Evolutionary conservation across 2,888 invertebrate species (phyloP).

Genomic region (Adineta ricciae): DNA sequence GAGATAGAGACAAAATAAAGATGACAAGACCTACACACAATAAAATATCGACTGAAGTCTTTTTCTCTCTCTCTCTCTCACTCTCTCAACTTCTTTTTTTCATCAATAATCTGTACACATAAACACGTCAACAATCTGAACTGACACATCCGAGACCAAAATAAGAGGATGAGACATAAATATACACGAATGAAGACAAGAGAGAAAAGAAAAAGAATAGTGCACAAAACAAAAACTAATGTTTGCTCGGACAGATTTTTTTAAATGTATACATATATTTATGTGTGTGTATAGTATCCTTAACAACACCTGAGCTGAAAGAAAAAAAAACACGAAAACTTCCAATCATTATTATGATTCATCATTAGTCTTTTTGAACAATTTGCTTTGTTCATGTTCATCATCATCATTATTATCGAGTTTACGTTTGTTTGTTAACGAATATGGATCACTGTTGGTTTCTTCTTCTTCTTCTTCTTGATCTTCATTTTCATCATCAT

Average conservation of each 20-base stretch:
- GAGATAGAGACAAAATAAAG: background rate
- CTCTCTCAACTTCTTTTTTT: background rate
- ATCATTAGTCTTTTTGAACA: background rate
- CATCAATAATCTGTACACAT: background rate
- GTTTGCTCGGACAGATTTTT: background rate
- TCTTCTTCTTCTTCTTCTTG: background rate
- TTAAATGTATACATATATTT: background rate
- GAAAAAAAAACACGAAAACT: background rate
- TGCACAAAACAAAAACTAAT: background rate
- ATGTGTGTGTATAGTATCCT: background rate
- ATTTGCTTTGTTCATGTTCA: background rate
- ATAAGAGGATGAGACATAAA: background rate
- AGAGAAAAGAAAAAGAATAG: background rate
- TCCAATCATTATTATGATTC: background rate
- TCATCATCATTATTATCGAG: background rate
- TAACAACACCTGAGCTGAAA: background rate
- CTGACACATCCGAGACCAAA: background rate
- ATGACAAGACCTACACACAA: background rate
- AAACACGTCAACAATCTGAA: background rate
- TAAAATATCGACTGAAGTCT: conserved; percentile 5
- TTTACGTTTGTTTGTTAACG: background rate
- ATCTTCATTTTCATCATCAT: background rate
- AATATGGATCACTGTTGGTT: background rate
- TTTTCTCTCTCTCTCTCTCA: too few relatives aligned
- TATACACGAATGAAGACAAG: background rate